Base-by-base conservation (phyloP, 2,797 vertebrate species). In the Gephyroberyx darwinii region DNA sequence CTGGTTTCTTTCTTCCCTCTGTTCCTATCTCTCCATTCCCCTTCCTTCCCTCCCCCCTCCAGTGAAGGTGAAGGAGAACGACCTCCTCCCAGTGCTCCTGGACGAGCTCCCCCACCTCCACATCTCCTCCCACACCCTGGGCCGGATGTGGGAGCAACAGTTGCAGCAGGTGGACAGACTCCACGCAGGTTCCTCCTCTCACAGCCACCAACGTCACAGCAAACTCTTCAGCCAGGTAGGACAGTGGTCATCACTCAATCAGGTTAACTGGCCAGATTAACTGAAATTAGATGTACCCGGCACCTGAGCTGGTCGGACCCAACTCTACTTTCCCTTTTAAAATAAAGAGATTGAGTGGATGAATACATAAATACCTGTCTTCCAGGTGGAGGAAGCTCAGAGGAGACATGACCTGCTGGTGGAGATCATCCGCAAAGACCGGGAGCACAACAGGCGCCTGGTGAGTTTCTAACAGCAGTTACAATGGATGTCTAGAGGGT, bases 121-220 rank as follows among this genome's bases (percentile, higher is more conserved):
- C 67, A 87, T 99, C 77, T 96, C 96, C 43, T 87, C 91, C 16
- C 93, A 88, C 1, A 82, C 94, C 0, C 86, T 98, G 75, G 91
- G 89, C 19, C 92, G 80, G 78, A 96, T 98, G 97, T 98, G 96
- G 96, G 94, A 91, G 77, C 93, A 93, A 87, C 98, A 99, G 92
- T 90, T 95, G 47, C 90, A 92, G 56, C 96, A 98, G 65, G 85
- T 94, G 17, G 90, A 95, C 69, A 90, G 91, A 52, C 93, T 98
- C 19, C 89, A 91, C 31, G 79, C 89, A 6, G 17, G 75, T 67
- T 86, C 90, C 14, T 90, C 91, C 48, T 88, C 92, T 13, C 90
- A 80, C 16, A 88, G 84, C 2, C 90, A 86, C 19, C 91, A 80
- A 57, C 91, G 77, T 0, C 93, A 80, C 71, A 80, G 83, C 74